Base-by-base conservation (phyloP, 1,140 invertebrate genomes). In the Caenorhabditis inopinata region DNA sequence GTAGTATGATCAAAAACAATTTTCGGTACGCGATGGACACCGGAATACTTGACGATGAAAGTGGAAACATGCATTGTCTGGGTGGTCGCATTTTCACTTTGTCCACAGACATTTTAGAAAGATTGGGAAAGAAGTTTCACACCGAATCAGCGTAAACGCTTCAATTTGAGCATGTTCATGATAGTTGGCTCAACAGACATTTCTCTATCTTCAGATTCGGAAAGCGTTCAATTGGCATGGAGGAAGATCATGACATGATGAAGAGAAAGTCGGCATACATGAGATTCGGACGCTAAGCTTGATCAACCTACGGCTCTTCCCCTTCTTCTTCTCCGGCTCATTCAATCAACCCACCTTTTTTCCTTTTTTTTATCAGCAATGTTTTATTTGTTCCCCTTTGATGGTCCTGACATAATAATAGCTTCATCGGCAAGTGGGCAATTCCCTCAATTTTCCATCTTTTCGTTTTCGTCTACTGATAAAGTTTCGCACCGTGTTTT, bases 401-500 rank as follows among this genome's bases (percentile, higher is more conserved):
- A n/a, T n/a, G n/a, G n/a, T n/a, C n/a, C n/a, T n/a, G n/a, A n/a
- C n/a, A n/a, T n/a, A n/a, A n/a, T n/a, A n/a, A n/a, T n/a, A n/a
- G n/a, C n/a, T n/a, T n/a, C n/a, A n/a, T n/a, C n/a, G n/a, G n/a
- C n/a, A n/a, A n/a, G n/a, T n/a, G n/a, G n/a, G n/a, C n/a, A n/a
- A n/a, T n/a, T 42, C 38, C 38, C 38, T 42, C 38, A 42, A 42
- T 58, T 32, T 16, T 32, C 9, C 9, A 9, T 32, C 23, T 21
- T 27, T 58, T 58, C 27, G 25, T 58, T 68, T 68, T 27, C 51
- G 29, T 68, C 58, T 29, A 68, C 38, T 68, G 58, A 68, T 68
- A 68, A 68, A 68, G 58, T 68, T 68, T 68, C 38, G 58, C 58
- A 68, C 58, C 58, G 58, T 68, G 58, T 68, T 68, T 68, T 68